phyloP scores from a whole-genome alignment of 2,888 invertebrate species.

The Geotrupes spiniger region DNA sequence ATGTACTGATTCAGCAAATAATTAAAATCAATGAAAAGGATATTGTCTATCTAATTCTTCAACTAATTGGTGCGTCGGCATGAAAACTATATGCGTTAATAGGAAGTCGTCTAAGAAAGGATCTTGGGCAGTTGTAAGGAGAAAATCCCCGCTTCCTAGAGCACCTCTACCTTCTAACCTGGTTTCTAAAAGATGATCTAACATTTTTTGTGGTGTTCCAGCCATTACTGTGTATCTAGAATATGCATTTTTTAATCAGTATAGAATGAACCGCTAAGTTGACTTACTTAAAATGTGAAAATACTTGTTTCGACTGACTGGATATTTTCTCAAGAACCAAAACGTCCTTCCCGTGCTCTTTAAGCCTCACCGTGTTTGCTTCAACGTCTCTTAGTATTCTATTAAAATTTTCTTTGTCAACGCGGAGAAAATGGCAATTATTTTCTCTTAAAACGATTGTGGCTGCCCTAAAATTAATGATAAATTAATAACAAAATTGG shows the following conservation, averaged over 20 bases:
- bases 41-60: slow-evolving; percentile 73
- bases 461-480: slow-evolving; percentile 62
- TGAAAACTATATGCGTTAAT: slow-evolving; percentile 78
- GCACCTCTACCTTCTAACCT: slow-evolving; percentile 63
- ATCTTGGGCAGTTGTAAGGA: slow-evolving; percentile 55
- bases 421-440: slow-evolving; percentile 78
- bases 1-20: background rate
- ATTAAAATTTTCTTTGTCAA: slow-evolving; percentile 84
- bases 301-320: slow-evolving; percentile 54
- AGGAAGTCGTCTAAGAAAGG: slow-evolving; percentile 80
- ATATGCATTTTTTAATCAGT: too few species aligned
- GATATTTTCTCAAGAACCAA: slow-evolving; percentile 73
- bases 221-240: slow-evolving; percentile 81
- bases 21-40: slow-evolving; percentile 56
- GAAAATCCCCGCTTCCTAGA: slow-evolving; percentile 50
- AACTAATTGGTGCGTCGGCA: slow-evolving; percentile 73
- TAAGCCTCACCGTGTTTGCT: slow-evolving; percentile 81
- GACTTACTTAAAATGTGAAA: slow-evolving; percentile 65
- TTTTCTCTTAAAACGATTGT: slow-evolving; percentile 78
- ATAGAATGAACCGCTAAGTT: background rate
- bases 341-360: slow-evolving; percentile 82
- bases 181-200: slow-evolving; percentile 81
- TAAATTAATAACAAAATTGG: background rate
- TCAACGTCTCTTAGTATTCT: slow-evolving; percentile 79
- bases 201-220: slow-evolving; percentile 81